These are phyloP conservation scores for Microcebus griseorufus DNA, from an alignment of 2,113 vertebrate species.

Conservation along the genomic window DNA sequence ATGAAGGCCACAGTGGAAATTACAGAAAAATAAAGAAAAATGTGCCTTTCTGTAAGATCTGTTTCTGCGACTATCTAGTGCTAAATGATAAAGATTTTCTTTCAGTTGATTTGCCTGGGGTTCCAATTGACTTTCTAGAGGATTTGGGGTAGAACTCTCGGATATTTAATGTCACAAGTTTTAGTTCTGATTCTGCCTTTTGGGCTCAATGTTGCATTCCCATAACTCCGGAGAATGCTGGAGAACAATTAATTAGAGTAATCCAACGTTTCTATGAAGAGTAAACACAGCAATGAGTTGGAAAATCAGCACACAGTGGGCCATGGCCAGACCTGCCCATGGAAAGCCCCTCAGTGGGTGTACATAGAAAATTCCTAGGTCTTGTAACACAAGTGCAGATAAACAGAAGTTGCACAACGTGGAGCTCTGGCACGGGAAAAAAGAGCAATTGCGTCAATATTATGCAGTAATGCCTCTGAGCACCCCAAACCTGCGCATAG, in stretches of 20 bases:
- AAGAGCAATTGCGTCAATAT: background rate
- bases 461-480: background rate
- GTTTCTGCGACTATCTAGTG: background rate
- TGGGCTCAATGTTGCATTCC: background rate
- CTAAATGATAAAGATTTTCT: conserved; percentile 8
- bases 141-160: background rate
- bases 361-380: background rate
- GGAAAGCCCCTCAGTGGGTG: conserved; percentile 22
- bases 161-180: background rate
- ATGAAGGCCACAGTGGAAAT: background rate
- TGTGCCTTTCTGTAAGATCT: background rate
- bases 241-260: background rate
- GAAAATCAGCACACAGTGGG: background rate
- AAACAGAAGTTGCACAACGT: conserved; percentile 6
- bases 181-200: background rate
- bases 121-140: background rate
- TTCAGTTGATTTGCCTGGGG: background rate
- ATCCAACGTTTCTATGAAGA: background rate
- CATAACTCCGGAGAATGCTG: background rate
- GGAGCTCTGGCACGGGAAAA: background rate
- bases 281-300: background rate
- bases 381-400: background rate
- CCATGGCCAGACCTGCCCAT: background rate
- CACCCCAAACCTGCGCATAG: background rate
- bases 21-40: background rate